phyloP scores from a whole-genome alignment of 2,797 vertebrate species.

The Tympanoctomys barrerae region DNA sequence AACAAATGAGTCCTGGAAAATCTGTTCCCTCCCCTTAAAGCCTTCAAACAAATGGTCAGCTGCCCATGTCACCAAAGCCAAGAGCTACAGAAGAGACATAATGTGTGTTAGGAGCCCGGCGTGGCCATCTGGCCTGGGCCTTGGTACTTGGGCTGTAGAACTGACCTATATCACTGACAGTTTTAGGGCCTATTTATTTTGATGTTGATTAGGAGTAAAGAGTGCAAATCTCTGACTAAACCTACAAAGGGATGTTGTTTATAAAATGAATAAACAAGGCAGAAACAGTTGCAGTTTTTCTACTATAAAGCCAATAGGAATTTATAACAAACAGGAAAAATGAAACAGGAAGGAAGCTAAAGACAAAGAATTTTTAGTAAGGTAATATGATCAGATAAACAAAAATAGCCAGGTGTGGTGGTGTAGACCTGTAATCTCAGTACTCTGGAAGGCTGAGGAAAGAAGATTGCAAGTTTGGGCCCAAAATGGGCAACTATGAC shows the following conservation, averaged over 20 bases:
- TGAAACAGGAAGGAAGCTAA: slow-evolving; percentile 13
- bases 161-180: slow-evolving; percentile 71
- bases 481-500: neutral
- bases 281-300: slow-evolving; percentile 51
- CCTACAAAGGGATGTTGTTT: slow-evolving; percentile 66
- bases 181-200: slow-evolving; percentile 79
- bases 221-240: slow-evolving; percentile 65
- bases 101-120: slow-evolving; percentile 52
- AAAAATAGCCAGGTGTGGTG: neutral
- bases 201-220: slow-evolving; percentile 75
- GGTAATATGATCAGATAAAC: slow-evolving; percentile 32
- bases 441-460: neutral
- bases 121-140: slow-evolving; percentile 75
- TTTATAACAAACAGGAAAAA: slow-evolving; percentile 25
- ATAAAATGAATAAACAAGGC: slow-evolving; percentile 68
- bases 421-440: neutral
- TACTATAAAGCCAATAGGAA: slow-evolving; percentile 31
- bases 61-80: slow-evolving; percentile 56
- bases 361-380: slow-evolving; percentile 29
- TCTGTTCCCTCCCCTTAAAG: neutral
- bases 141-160: slow-evolving; percentile 22
- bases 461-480: neutral
- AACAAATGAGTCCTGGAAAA: slow-evolving; percentile 60
- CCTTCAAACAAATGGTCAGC: slow-evolving; percentile 62
- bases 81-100: slow-evolving; percentile 74